Percentiles rank a stretch among this genome's conserved stretches.
phyloP scores from a whole-genome alignment of 2,797 vertebrate species.

The Hylomyscus alleni region DNA sequence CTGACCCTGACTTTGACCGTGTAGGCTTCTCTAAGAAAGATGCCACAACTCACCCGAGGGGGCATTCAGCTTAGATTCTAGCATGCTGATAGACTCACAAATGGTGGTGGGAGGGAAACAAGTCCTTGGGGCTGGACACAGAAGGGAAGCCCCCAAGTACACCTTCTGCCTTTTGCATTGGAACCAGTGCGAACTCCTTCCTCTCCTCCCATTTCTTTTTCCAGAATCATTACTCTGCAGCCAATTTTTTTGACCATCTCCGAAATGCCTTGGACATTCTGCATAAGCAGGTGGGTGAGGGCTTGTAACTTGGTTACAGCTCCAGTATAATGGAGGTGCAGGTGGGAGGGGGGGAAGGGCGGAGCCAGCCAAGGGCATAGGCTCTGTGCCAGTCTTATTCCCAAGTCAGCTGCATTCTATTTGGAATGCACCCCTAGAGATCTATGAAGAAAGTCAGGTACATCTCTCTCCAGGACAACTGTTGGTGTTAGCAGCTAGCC shows the following conservation, averaged over 20 bases:
- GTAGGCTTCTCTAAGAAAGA: background rate
- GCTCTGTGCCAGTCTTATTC: background rate
- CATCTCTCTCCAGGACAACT: background rate
- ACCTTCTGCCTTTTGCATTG: background rate
- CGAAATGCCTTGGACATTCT: constrained; percentile 94
- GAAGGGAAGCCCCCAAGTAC: background rate
- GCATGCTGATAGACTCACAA: background rate
- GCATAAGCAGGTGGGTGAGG: constrained; percentile 91
- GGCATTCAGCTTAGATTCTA: background rate
- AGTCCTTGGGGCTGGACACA: background rate
- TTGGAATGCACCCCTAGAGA: background rate
- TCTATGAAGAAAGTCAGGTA: constrained; percentile 16
- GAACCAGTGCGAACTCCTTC: background rate
- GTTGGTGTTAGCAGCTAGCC: background rate
- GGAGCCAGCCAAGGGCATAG: background rate
- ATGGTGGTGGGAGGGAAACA: background rate
- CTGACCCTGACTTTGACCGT: background rate
- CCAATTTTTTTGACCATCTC: constrained; percentile 90
- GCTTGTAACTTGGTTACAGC: background rate
- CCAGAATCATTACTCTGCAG: constrained; percentile 90
- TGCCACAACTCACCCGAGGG: background rate
- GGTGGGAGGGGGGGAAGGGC: background rate
- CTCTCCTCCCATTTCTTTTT: constrained; percentile 49
- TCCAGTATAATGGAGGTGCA: background rate
- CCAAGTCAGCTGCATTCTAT: background rate